Evolutionary conservation across 2,888 invertebrate genomes (phyloP), one percentile per base, ranked within the genome.

Genomic region (Pseudococcus jackbeardsleyi): DNA sequence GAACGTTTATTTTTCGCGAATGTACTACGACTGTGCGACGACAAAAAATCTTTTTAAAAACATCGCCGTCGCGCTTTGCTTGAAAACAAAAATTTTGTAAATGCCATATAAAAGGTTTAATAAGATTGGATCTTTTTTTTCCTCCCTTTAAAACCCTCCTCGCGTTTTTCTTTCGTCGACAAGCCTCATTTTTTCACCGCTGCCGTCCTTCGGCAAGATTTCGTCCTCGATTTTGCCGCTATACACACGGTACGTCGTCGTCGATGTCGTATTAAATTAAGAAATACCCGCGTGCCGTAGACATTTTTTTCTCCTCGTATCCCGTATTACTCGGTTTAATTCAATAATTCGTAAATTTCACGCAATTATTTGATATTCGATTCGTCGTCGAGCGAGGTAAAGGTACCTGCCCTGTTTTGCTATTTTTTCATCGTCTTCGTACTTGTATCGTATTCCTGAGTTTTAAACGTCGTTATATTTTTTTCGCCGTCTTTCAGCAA

Each of bases 1-100:
- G 79, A 79, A 79, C 79, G 79, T 79, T 79, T 79, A 72, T 72
- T 72, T 72, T 72, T 72, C 68, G 68, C 15, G 68, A 72, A 26
- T 72, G 33, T 33, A 3, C 26, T 1, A 33, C 26, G 3, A n/a
- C n/a, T n/a, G n/a, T 11, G 26, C 26, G 22, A 33, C 68, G 33
- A 72, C 68, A 72, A 72, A 72, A 64, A 64, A 64, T 64, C 33
- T 33, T 72, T 33, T 72, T 33, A 72, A 72, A 72, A 72, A 72
- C 68, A 72, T 72, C 9, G n/a, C 59, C 59, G n/a, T 7, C 19
- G 33, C 68, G 68, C 11, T 72, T 33, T 72, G 33, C 68, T 72
- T 72, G 68, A 26, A 72, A 72, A 72, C 68, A 72, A 72, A 72
- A 72, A 72, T 72, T 72, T 59, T 33, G 26, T 72, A 72, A 72